phyloP scores from a whole-genome alignment of 2,113 vertebrate genomes.

The Motacilla tschutschensis region DNA sequence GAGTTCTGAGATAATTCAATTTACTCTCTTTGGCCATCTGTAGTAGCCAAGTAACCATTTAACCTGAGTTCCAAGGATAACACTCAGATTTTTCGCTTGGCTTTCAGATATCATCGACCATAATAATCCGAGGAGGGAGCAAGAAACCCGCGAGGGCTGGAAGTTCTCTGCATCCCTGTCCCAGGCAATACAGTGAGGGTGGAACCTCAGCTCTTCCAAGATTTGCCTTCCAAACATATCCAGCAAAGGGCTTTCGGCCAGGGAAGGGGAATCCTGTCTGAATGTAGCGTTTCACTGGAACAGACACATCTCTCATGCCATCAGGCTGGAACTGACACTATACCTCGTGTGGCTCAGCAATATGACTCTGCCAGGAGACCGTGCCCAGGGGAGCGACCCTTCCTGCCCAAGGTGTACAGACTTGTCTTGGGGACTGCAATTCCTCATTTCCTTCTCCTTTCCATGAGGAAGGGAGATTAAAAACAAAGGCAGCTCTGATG shows the following conservation, averaged over 20 bases:
- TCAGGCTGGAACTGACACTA: constrained; percentile 30
- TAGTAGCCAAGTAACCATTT: neutral
- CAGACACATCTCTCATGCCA: constrained; percentile 31
- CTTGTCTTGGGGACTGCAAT: neutral
- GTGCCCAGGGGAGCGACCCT: neutral
- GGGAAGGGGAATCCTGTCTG: constrained; percentile 69
- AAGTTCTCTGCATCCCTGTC: constrained; percentile 18
- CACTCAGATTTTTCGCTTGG: neutral
- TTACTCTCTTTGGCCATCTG: neutral
- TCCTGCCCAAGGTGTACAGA: neutral
- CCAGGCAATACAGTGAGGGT: neutral
- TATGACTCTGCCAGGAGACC: neutral
- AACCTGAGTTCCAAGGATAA: neutral
- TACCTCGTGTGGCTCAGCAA: constrained; percentile 43
- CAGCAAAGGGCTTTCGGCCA: constrained; percentile 54
- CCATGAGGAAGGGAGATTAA: neutral
- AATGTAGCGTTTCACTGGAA: constrained; percentile 82
- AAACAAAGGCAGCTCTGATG: constrained; percentile 4
- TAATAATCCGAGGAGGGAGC: constrained; percentile 67
- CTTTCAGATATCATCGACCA: constrained; percentile 92
- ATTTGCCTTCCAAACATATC: constrained; percentile 52
- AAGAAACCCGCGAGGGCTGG: neutral
- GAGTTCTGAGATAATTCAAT: neutral
- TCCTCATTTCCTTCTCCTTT: neutral
- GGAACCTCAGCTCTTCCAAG: constrained; percentile 65